Conservation (phyloP, 2,888 invertebrate genomes). For the Drosophila siamana region DNA sequence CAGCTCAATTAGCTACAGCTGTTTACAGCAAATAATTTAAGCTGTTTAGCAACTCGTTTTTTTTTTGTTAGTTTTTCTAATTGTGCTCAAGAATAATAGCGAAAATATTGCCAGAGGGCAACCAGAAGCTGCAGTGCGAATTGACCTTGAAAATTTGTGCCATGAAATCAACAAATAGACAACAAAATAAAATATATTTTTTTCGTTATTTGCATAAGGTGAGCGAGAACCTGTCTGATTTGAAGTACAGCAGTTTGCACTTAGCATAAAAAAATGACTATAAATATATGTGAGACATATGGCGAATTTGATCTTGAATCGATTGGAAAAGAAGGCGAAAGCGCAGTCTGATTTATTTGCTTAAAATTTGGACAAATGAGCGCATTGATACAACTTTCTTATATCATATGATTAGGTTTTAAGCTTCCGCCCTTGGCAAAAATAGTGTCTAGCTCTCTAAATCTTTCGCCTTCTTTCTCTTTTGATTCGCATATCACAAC, state of each 20-base stretch:
- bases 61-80: constrained; percentile 31
- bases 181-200: constrained; percentile 8
- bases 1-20: constrained; percentile 30
- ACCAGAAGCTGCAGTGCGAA: constrained; percentile 37
- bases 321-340: constrained; percentile 47
- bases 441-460: constrained; percentile 18
- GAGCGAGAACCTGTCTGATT: constrained; percentile 48
- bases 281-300: constrained; percentile 11
- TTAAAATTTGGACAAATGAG: constrained; percentile 12
- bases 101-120: constrained; percentile 31
- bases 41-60: constrained; percentile 29
- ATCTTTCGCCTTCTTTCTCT: background rate
- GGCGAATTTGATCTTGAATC: constrained; percentile 30
- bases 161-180: constrained; percentile 23
- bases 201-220: constrained; percentile 63
- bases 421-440: background rate
- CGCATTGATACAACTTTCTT: constrained; percentile 56
- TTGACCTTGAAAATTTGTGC: constrained; percentile 56
- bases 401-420: constrained; percentile 18
- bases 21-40: constrained; percentile 45
- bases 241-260: constrained; percentile 41
- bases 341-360: constrained; percentile 15
- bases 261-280: constrained; percentile 12
- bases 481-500: constrained; percentile 7
- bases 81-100: constrained; percentile 9